Conservation (phyloP, 2,888 invertebrate genomes). For the Luffia ferchaultella region DNA sequence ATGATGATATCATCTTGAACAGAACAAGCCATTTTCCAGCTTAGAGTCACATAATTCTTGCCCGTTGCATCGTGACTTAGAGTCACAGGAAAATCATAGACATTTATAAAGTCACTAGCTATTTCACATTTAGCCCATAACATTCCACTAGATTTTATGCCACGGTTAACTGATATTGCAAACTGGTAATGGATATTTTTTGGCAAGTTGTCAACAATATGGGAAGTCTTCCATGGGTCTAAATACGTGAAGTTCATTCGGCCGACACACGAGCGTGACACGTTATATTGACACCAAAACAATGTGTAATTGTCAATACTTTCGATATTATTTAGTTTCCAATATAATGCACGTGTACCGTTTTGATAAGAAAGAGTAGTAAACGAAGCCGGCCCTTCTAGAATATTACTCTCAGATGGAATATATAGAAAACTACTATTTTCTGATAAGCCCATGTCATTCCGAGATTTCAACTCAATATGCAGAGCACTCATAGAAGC, state of each 20-base stretch:
- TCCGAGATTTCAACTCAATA: constrained; percentile 69
- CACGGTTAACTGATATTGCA: constrained; percentile 82
- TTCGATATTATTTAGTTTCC: constrained; percentile 66
- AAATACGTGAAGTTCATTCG: constrained; percentile 49
- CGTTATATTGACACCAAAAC: constrained; percentile 75
- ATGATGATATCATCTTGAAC: constrained; percentile 74
- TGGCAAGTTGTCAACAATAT: constrained; percentile 66
- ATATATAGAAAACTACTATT: constrained; percentile 67
- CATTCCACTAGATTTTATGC: constrained; percentile 79
- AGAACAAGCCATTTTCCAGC: constrained; percentile 81
- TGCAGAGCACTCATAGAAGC: constrained; percentile 45
- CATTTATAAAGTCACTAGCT: constrained; percentile 47
- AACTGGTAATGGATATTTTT: constrained; percentile 73
- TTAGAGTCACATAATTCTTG: constrained; percentile 35
- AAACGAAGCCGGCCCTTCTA: constrained; percentile 64
- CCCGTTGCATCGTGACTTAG: constrained; percentile 40
- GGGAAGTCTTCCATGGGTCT: constrained; percentile 40
- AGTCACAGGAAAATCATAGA: constrained; percentile 62
- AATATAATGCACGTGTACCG: constrained; percentile 77
- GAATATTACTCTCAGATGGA: constrained; percentile 58
- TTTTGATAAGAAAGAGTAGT: constrained; percentile 78
- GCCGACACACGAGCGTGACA: constrained; percentile 61
- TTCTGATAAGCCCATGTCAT: constrained; percentile 66
- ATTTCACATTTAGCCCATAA: constrained; percentile 80
- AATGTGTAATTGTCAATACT: constrained; percentile 75